These are phyloP conservation scores for Cotesia typhae DNA, from an alignment of 1,140 invertebrate genomes.

Conservation along the genomic window DNA sequence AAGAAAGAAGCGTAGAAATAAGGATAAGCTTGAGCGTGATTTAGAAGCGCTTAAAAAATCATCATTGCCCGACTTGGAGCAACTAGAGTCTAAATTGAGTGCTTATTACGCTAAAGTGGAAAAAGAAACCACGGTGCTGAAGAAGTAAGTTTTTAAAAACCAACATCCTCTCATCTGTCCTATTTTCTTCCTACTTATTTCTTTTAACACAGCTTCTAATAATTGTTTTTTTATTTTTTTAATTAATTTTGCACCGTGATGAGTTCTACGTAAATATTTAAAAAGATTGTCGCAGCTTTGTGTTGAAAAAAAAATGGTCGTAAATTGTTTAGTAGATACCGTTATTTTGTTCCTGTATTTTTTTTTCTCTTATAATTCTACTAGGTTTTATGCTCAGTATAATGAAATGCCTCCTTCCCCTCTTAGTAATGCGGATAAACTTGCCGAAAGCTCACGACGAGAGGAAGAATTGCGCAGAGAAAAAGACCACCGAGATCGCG, in stretches of 20 bases:
- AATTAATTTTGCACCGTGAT: neutral
- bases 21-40: constrained; percentile 69
- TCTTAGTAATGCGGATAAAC: constrained; percentile 64
- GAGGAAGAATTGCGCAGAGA: constrained; percentile 61
- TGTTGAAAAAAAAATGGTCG: neutral
- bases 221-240: constrained; percentile 2
- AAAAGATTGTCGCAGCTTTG: neutral
- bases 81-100: constrained; percentile 78
- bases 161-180: neutral
- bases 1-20: constrained; percentile 72
- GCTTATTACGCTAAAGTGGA: constrained; percentile 82
- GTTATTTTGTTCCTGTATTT: constrained; percentile 38
- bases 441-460: constrained; percentile 57
- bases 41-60: constrained; percentile 70
- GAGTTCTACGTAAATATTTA: constrained; percentile 17
- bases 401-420: constrained; percentile 65
- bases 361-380: constrained; percentile 48
- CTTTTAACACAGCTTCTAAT: no score
- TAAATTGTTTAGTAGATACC: constrained; percentile 16
- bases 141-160: constrained; percentile 54
- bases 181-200: neutral
- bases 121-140: constrained; percentile 70
- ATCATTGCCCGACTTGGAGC: constrained; percentile 75
- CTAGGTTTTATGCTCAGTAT: constrained; percentile 64
- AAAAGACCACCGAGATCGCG: constrained; percentile 57